A percentile compares a stretch with the other conserved stretches of the same genome.
These are phyloP conservation scores for Epinotia bilunana DNA, from an alignment of 2,888 invertebrate species.

Conservation along the genomic window DNA sequence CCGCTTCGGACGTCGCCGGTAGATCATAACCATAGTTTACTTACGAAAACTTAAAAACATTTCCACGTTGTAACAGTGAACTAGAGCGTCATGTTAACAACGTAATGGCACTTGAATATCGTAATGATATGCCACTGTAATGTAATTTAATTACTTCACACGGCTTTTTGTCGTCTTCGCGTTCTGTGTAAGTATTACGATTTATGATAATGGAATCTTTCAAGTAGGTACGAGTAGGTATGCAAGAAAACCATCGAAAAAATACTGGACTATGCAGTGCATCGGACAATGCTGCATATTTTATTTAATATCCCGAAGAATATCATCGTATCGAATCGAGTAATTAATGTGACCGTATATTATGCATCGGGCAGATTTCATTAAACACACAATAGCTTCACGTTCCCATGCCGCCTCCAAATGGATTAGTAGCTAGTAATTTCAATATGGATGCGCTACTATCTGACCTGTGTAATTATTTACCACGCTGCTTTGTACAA, in stretches of 20 bases:
- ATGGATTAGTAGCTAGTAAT: slow-evolving; percentile 56
- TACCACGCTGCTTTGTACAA: slow-evolving; percentile 59
- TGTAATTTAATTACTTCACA: slow-evolving; percentile 21
- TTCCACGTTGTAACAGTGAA: slow-evolving; percentile 29
- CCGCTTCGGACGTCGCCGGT: slow-evolving; percentile 28
- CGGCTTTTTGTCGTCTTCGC: slow-evolving; percentile 14
- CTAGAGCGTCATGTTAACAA: slow-evolving; percentile 39
- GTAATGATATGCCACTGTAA: slow-evolving; percentile 39
- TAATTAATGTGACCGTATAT: slow-evolving; percentile 53
- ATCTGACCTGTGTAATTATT: slow-evolving; percentile 62
- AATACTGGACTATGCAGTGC: neutral
- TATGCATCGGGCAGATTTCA: slow-evolving; percentile 57
- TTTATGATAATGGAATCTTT: slow-evolving; percentile 12
- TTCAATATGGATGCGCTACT: slow-evolving; percentile 50
- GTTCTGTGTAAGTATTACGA: neutral
- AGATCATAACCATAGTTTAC: slow-evolving; percentile 21
- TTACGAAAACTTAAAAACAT: slow-evolving; percentile 31
- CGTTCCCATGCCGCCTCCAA: slow-evolving; percentile 58
- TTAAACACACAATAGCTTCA: slow-evolving; percentile 57
- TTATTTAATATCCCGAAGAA: slow-evolving; percentile 24
- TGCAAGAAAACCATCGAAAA: neutral
- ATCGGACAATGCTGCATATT: slow-evolving; percentile 27
- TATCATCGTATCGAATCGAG: slow-evolving; percentile 51
- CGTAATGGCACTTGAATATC: slow-evolving; percentile 28
- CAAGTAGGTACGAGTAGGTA: neutral